phyloP scores from a whole-genome alignment of 1,140 invertebrate species.

The Mya arenaria region DNA sequence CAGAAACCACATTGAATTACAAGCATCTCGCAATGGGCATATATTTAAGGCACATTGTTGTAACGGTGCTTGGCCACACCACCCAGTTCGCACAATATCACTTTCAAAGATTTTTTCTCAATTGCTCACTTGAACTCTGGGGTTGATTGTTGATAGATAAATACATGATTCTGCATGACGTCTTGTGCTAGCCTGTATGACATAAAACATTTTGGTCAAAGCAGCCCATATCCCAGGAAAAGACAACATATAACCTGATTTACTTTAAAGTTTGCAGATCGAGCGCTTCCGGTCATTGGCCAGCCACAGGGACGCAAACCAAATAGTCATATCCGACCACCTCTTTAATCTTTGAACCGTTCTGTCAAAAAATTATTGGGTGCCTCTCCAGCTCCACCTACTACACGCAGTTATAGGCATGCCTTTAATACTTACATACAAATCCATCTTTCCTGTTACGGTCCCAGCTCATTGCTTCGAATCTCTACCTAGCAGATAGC shows the following conservation, averaged over 20 bases:
- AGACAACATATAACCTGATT: conserved; percentile 42
- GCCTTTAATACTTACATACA: background rate
- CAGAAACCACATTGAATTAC: background rate
- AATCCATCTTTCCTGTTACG: background rate
- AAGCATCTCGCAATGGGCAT: background rate
- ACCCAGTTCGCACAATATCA: background rate
- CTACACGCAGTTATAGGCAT: background rate
- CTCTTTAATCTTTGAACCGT: background rate
- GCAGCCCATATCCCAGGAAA: conserved; percentile 47
- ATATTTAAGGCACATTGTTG: conserved; percentile 19
- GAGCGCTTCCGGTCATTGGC: background rate
- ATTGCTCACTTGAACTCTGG: conserved; percentile 44
- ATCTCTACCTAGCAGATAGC: background rate
- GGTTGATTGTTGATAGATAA: background rate
- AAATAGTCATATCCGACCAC: background rate
- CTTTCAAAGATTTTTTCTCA: conserved; percentile 38
- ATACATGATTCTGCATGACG: conserved; percentile 9
- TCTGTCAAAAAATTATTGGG: background rate
- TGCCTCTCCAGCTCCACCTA: background rate
- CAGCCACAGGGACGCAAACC: conserved; percentile 21
- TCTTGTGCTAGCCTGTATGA: conserved; percentile 28
- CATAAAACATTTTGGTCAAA: conserved; percentile 49
- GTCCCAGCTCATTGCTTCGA: background rate
- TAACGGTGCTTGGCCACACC: background rate
- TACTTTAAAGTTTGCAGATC: conserved; percentile 52